Evolutionary conservation across 2,888 invertebrate species (phyloP).

Genomic region (Electrophaes corylata): DNA sequence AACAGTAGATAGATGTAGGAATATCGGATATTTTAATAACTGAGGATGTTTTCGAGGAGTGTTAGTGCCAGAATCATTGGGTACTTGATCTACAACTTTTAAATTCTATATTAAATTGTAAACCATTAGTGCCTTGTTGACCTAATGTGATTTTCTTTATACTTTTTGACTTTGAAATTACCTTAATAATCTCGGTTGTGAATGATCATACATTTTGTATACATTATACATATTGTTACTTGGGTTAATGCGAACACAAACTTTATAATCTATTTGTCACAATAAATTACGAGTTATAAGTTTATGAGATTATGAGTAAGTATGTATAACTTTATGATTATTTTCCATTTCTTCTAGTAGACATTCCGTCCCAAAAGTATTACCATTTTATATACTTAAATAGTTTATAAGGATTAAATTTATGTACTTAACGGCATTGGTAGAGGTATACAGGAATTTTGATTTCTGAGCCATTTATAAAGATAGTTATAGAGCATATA

Average conservation of each 20-base stretch:
- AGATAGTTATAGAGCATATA: conserved; percentile 41
- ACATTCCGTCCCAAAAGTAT: conserved; percentile 77
- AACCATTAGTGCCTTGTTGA: conserved; percentile 33
- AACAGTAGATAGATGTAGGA: conserved; percentile 26
- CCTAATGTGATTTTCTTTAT: conserved; percentile 19
- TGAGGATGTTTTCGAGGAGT: conserved; percentile 7
- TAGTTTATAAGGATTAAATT: conserved; percentile 27
- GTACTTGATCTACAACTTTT: conserved; percentile 19
- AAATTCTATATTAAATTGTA: conserved; percentile 13
- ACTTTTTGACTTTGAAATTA: conserved; percentile 22
- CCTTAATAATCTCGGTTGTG: conserved; percentile 37
- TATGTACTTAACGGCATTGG: conserved; percentile 27
- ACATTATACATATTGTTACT: conserved; percentile 8
- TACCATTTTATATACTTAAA: conserved; percentile 59
- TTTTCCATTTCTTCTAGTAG: conserved; percentile 41
- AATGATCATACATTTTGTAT: conserved; percentile 17
- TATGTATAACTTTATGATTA: conserved; percentile 32
- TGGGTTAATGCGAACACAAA: conserved; percentile 14
- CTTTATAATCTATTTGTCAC: conserved; percentile 28
- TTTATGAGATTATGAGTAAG: conserved; percentile 42
- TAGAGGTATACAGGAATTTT: conserved; percentile 43
- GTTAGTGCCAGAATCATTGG: conserved; percentile 19
- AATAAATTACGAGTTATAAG: conserved; percentile 45
- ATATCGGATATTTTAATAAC: conserved; percentile 7
- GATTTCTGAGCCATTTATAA: conserved; percentile 55